Conservation (phyloP, 1,140 invertebrate genomes). For the Aphaenogaster ashmeadi region DNA sequence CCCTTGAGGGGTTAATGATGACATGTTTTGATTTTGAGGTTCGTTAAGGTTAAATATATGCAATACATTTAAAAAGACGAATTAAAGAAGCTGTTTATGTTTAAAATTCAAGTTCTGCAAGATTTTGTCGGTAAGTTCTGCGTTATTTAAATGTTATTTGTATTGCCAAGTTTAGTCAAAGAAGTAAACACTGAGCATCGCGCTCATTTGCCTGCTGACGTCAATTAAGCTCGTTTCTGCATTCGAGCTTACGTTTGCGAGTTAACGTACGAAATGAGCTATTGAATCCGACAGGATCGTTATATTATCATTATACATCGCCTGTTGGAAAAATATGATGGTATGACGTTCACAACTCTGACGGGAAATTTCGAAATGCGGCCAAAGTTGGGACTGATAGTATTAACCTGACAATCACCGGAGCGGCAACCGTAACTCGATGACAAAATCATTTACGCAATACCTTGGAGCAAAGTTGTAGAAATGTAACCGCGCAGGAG, state of each 20-base stretch:
- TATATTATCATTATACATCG: constrained; percentile 3
- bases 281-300: constrained; percentile 23
- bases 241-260: constrained; percentile 17
- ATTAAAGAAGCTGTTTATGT: neutral
- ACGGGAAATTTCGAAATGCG: constrained; percentile 36
- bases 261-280: constrained; percentile 17
- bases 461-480: constrained; percentile 35
- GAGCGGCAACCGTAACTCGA: constrained; percentile 43
- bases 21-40: neutral
- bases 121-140: neutral
- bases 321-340: constrained; percentile 4
- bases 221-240: constrained; percentile 28
- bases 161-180: neutral
- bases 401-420: constrained; percentile 41
- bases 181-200: constrained; percentile 13
- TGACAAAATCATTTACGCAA: constrained; percentile 51
- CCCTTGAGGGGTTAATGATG: neutral
- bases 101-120: neutral
- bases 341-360: neutral
- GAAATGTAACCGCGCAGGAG: constrained; percentile 3
- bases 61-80: neutral
- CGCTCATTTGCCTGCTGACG: neutral
- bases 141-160: neutral
- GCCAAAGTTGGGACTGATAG: constrained; percentile 35
- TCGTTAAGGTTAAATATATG: neutral